Conservation (phyloP, 1,140 invertebrate genomes). For the Samia ricini region DNA sequence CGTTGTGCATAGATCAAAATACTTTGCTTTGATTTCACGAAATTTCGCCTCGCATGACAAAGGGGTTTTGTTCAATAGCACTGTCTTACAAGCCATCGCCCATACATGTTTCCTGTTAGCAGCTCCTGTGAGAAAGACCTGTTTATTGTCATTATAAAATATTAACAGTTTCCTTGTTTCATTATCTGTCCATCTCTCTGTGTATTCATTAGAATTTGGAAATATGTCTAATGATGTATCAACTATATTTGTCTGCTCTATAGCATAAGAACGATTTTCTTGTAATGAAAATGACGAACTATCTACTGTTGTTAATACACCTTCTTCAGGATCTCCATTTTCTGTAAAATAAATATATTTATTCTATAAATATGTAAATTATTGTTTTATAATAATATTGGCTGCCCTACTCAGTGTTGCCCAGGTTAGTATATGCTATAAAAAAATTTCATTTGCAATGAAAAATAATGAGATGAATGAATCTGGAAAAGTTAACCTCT, state of each 20-base stretch:
- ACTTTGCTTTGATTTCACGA: conserved; percentile 45
- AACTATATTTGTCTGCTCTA: conserved; percentile 26
- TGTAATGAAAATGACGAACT: conserved; percentile 23
- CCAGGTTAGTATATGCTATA: too few relatives aligned
- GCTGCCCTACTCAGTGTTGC: too few relatives aligned
- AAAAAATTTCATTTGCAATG: too few relatives aligned
- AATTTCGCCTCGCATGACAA: conserved; percentile 54
- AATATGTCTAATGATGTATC: conserved; percentile 17
- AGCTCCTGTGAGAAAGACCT: conserved; percentile 44
- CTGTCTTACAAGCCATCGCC: conserved; percentile 61
- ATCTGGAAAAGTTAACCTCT: too few relatives aligned
- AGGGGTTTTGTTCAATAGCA: conserved; percentile 47
- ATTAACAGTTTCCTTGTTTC: conserved; percentile 52
- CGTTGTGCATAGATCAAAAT: conserved; percentile 33
- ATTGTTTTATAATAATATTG: too few relatives aligned
- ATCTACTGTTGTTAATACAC: conserved; percentile 30
- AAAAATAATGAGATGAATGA: too few relatives aligned
- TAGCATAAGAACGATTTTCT: conserved; percentile 11
- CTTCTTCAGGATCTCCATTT: conserved; percentile 30
- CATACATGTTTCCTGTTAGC: conserved; percentile 58
- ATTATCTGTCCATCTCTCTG: conserved; percentile 52
- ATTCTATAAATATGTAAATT: not conserved
- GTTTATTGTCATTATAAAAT: conserved; percentile 66
- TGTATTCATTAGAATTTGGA: conserved; percentile 4
- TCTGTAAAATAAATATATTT: conserved; percentile 22